Conservation (phyloP, 2,888 invertebrate species). For the Loripinus fragilis region DNA sequence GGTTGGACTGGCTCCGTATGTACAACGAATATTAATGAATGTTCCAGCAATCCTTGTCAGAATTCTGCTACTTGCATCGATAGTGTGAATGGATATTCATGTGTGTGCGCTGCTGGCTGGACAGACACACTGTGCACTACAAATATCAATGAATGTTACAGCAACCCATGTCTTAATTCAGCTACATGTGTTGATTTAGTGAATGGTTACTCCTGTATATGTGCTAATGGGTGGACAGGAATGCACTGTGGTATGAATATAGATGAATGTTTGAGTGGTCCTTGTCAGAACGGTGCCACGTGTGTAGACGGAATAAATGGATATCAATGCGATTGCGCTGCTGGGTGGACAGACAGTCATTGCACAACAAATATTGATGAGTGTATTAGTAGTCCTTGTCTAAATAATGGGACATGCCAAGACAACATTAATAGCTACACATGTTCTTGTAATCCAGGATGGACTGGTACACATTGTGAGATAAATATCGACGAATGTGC, state of each 20-base stretch:
- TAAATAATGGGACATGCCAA: constrained; percentile 37
- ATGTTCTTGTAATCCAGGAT: constrained; percentile 41
- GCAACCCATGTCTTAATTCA: constrained; percentile 41
- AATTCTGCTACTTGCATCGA: constrained; percentile 33
- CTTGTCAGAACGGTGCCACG: constrained; percentile 35
- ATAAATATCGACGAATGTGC: constrained; percentile 96
- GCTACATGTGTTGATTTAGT: constrained; percentile 41
- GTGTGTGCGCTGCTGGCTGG: constrained; percentile 39
- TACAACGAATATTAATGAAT: constrained; percentile 33
- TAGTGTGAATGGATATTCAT: constrained; percentile 39
- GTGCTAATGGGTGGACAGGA: constrained; percentile 39
- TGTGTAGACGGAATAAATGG: constrained; percentile 45
- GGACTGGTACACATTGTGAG: constrained; percentile 64
- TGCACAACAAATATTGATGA: constrained; percentile 43
- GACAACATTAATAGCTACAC: constrained; percentile 41
- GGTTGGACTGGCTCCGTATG: constrained; percentile 39
- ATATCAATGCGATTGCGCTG: constrained; percentile 38
- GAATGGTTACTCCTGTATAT: constrained; percentile 41
- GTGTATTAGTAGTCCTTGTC: constrained; percentile 46
- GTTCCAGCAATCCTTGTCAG: constrained; percentile 23
- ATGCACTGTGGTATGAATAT: constrained; percentile 39
- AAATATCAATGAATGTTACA: constrained; percentile 44
- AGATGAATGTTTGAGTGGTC: constrained; percentile 40
- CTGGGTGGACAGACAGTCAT: constrained; percentile 41
- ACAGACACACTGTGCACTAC: constrained; percentile 39